phyloP scores from a whole-genome alignment of 2,113 vertebrate species.

The Hypanus sabinus region DNA sequence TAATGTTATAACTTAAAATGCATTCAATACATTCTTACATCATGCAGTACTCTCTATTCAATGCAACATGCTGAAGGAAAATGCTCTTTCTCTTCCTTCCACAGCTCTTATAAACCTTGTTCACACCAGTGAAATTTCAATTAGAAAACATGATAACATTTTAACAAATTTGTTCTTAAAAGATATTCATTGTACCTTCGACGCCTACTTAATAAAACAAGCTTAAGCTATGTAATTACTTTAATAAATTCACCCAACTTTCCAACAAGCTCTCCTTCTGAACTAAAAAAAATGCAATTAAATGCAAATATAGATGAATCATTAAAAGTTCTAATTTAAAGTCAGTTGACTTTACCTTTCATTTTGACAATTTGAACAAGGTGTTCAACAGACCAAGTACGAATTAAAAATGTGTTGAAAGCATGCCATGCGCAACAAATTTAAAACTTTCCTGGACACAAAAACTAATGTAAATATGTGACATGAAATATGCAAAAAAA shows the following conservation, averaged over 20 bases:
- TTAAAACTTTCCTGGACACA: background rate
- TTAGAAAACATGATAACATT: background rate
- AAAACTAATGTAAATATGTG: too few species aligned
- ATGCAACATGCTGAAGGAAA: background rate
- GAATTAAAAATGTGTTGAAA: background rate
- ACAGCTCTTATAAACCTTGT: background rate
- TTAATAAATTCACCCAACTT: background rate
- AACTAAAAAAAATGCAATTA: background rate
- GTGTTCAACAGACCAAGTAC: background rate
- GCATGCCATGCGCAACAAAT: background rate
- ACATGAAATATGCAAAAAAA: too few species aligned
- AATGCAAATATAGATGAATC: background rate
- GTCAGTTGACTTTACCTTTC: background rate
- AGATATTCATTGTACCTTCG: too few species aligned
- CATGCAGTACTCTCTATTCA: background rate
- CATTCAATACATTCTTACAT: background rate
- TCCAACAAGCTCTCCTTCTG: background rate
- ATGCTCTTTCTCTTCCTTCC: background rate
- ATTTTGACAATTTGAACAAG: background rate
- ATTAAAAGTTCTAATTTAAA: background rate
- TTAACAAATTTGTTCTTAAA: background rate
- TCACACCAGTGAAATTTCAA: background rate
- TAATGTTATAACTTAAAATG: background rate
- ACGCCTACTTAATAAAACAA: background rate
- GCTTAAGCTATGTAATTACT: background rate